Percentiles rank a stretch among this genome's conserved stretches.
Conservation (phyloP, 2,888 invertebrate species). For the Hoplodrina ambigua region DNA sequence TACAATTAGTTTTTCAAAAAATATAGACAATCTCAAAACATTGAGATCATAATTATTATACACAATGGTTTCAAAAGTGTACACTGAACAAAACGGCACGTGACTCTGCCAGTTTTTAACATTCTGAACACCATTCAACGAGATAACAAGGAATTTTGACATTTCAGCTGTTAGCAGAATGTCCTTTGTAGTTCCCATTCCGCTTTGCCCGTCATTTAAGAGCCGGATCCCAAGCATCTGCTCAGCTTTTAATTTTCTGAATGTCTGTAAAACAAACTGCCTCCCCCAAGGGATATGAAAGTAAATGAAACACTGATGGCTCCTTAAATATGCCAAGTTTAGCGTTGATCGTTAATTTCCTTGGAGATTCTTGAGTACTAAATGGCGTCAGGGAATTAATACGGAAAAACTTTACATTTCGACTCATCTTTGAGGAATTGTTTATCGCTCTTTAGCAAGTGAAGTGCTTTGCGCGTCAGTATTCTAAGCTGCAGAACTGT, state of each 20-base stretch:
- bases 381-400: constrained; percentile 67
- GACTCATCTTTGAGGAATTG: constrained; percentile 45
- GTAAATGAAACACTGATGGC: constrained; percentile 77
- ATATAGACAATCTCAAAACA: neutral
- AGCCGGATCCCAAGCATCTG: constrained; percentile 62
- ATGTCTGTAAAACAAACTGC: constrained; percentile 72
- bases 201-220: constrained; percentile 60
- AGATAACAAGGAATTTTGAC: constrained; percentile 71
- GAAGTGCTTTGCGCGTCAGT: constrained; percentile 31
- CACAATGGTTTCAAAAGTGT: constrained; percentile 33
- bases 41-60: constrained; percentile 23
- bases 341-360: constrained; percentile 78
- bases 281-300: constrained; percentile 66
- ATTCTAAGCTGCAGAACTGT: constrained; percentile 18
- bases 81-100: constrained; percentile 19
- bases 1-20: neutral
- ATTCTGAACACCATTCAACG: constrained; percentile 66
- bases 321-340: constrained; percentile 74
- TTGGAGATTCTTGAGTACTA: constrained; percentile 72
- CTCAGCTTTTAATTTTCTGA: constrained; percentile 73
- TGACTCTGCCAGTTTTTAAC: constrained; percentile 61
- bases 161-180: constrained; percentile 65
- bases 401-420: constrained; percentile 60
- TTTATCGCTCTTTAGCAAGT: constrained; percentile 42
- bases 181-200: constrained; percentile 65